phyloP scores from a whole-genome alignment of 2,888 invertebrate species.

The Epinotia ramella region DNA sequence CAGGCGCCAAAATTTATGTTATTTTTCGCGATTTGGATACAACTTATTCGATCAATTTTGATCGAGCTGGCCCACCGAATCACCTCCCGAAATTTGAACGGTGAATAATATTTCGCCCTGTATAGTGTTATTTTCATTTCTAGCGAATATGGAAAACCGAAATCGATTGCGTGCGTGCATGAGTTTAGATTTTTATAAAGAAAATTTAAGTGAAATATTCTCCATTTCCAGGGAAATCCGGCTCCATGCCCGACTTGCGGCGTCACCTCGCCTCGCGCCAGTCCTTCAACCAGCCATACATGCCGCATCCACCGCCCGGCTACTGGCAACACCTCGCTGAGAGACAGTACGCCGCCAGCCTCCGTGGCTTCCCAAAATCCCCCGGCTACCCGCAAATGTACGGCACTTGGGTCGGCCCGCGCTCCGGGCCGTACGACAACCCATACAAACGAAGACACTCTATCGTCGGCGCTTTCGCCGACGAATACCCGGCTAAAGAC shows the following conservation, averaged over 20 bases:
- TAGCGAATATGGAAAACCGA: background rate
- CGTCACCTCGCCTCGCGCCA: constrained; percentile 75
- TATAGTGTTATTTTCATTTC: background rate
- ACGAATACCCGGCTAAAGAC: constrained; percentile 76
- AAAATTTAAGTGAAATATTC: background rate
- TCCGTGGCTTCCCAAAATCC: constrained; percentile 73
- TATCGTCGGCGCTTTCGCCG: constrained; percentile 80
- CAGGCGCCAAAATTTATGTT: too few species aligned
- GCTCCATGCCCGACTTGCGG: constrained; percentile 82
- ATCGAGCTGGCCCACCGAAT: too few species aligned
- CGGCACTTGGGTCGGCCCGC: constrained; percentile 80
- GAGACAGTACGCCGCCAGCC: constrained; percentile 76
- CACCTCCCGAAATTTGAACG: too few species aligned
- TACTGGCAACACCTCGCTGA: constrained; percentile 81
- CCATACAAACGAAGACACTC: constrained; percentile 84
- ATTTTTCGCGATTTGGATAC: too few species aligned
- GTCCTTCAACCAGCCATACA: constrained; percentile 72
- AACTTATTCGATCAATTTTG: too few species aligned
- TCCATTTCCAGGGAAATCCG: constrained; percentile 74
- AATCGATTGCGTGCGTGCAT: background rate
- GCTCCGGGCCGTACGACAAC: constrained; percentile 79
- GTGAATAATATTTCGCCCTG: too few species aligned
- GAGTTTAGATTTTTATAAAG: too few species aligned
- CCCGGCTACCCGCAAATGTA: constrained; percentile 69
- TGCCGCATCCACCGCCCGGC: constrained; percentile 74